Evolutionary conservation across 2,888 invertebrate genomes (phyloP).

Genomic region (Lordiphosa fenestrarum): DNA sequence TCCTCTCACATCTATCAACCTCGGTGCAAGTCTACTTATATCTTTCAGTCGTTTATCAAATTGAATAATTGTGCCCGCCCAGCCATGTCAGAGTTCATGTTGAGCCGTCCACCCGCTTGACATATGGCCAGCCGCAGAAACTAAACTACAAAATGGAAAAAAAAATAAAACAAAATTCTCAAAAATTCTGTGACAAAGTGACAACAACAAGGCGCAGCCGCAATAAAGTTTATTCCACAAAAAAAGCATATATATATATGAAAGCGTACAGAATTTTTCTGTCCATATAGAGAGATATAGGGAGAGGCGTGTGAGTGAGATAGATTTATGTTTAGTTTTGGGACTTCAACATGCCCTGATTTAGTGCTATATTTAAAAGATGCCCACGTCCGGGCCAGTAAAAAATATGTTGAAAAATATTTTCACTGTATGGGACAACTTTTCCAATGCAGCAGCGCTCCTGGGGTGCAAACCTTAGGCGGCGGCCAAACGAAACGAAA

Average conservation of each 20-base stretch:
- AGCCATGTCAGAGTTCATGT: constrained; percentile 62
- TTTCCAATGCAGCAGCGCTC: constrained; percentile 60
- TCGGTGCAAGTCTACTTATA: constrained; percentile 17
- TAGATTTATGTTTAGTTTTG: constrained; percentile 63
- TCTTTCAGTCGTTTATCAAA: constrained; percentile 49
- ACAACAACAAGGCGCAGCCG: constrained; percentile 52
- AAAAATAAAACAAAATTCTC: constrained; percentile 48
- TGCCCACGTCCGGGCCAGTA: constrained; percentile 24
- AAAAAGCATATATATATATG: constrained; percentile 17
- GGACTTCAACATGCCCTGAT: constrained; percentile 64
- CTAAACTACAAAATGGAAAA: constrained; percentile 13
- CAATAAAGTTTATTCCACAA: constrained; percentile 50
- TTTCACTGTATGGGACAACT: constrained; percentile 63
- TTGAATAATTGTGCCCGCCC: constrained; percentile 52
- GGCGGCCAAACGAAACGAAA: constrained; percentile 44
- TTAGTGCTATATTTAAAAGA: constrained; percentile 74
- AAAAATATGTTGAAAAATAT: constrained; percentile 6
- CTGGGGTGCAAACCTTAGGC: constrained; percentile 67
- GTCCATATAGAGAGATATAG: constrained; percentile 29
- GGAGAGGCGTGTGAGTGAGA: constrained; percentile 54
- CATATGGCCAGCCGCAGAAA: constrained; percentile 60
- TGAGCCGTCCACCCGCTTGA: constrained; percentile 33
- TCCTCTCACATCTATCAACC: constrained; percentile 15
- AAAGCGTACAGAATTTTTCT: constrained; percentile 9
- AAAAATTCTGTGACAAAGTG: constrained; percentile 52